phyloP scores from a whole-genome alignment of 2,797 vertebrate genomes.

The Vultur gryphus region DNA sequence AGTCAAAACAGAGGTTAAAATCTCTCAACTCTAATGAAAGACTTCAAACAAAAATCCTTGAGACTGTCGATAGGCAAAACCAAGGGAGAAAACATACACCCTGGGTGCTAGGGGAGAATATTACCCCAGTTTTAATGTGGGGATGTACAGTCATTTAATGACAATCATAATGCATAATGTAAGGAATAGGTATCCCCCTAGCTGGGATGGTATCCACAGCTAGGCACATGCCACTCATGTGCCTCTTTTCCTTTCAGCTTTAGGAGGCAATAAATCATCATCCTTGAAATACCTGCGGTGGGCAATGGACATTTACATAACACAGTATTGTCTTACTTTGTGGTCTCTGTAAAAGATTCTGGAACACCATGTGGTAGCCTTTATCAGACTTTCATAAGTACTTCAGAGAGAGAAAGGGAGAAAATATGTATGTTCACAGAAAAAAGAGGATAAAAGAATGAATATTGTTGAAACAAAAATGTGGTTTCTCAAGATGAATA shows the following conservation, averaged over 20 bases:
- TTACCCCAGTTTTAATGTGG: not conserved
- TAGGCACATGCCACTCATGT: not conserved
- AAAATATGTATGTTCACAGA: not conserved
- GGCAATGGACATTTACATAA: not conserved
- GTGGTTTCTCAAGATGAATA: not conserved
- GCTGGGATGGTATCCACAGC: not conserved
- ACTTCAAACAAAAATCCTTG: not conserved
- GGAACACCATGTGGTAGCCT: not conserved
- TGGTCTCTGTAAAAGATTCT: not conserved
- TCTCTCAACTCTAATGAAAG: not conserved
- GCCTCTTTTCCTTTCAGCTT: not conserved
- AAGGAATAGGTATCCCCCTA: not conserved
- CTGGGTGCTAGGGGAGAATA: not conserved
- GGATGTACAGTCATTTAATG: not conserved
- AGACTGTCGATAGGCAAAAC: not conserved
- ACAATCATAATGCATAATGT: accelerated
- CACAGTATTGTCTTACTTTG: not conserved
- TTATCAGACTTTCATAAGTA: not conserved
- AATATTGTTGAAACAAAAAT: not conserved
- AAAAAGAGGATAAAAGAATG: not conserved
- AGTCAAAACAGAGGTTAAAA: not conserved
- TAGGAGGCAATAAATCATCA: not conserved
- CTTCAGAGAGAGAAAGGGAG: not conserved
- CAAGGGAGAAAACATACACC: not conserved
- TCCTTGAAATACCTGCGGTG: accelerated